Evolutionary conservation across 2,888 invertebrate species (phyloP).

Genomic region (Meteorus colon): DNA sequence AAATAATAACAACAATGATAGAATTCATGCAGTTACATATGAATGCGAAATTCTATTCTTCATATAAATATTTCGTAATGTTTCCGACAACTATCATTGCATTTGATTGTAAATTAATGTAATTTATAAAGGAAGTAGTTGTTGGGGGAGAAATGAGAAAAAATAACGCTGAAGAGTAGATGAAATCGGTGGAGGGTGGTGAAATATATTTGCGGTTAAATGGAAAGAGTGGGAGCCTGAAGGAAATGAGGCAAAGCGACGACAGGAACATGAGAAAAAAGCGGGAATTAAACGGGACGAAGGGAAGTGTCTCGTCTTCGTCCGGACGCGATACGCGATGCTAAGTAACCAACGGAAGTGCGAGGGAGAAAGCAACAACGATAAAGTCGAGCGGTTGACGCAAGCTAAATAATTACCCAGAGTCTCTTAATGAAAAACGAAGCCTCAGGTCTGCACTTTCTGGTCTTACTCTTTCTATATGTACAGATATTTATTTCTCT

Average conservation of each 20-base stretch:
- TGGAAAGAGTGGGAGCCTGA: constrained; percentile 18
- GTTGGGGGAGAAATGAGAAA: background rate
- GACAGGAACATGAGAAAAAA: constrained; percentile 36
- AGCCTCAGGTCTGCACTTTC: constrained; percentile 25
- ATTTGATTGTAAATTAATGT: background rate
- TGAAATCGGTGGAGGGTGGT: constrained; percentile 25
- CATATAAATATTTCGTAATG: background rate
- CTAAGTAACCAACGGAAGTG: constrained; percentile 8
- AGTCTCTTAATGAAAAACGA: constrained; percentile 48
- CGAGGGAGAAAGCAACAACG: constrained; percentile 33
- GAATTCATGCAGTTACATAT: too few species aligned
- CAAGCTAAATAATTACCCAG: constrained; percentile 47
- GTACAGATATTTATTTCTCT: background rate
- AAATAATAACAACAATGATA: background rate
- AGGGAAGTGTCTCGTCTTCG: constrained; percentile 22
- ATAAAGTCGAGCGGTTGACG: constrained; percentile 50
- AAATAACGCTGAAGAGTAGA: constrained; percentile 11
- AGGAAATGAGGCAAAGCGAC: constrained; percentile 42
- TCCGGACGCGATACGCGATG: constrained; percentile 32
- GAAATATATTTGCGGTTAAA: background rate
- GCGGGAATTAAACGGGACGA: constrained; percentile 33
- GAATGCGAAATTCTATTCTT: background rate
- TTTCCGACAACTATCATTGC: background rate
- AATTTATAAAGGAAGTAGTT: background rate
- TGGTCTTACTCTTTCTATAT: background rate